phyloP scores from a whole-genome alignment of 1,140 invertebrate species.

The Caenorhabditis remanei region DNA sequence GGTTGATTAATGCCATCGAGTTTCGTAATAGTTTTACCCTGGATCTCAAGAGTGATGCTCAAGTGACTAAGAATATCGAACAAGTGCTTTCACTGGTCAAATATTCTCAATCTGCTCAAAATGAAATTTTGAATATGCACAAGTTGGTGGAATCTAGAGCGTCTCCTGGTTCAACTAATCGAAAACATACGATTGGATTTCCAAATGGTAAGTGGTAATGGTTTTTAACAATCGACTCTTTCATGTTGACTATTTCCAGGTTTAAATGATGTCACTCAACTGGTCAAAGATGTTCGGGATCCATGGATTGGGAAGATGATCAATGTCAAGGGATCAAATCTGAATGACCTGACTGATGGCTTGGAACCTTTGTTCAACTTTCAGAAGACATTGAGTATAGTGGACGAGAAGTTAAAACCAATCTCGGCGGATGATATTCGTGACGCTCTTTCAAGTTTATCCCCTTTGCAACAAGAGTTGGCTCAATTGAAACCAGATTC shows the following conservation, averaged over 20 bases:
- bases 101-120: neutral
- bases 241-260: neutral
- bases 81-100: no score
- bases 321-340: neutral
- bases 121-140: neutral
- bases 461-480: neutral
- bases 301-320: neutral
- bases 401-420: neutral
- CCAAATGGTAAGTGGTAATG: neutral
- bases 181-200: neutral
- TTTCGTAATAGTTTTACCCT: no score
- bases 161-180: neutral
- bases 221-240: no score
- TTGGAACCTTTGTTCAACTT: neutral
- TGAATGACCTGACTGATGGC: neutral
- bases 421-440: neutral
- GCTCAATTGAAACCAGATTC: neutral
- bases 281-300: neutral
- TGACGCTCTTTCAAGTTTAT: neutral
- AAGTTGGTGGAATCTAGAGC: neutral
- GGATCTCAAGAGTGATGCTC: no score
- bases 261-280: neutral
- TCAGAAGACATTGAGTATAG: neutral
- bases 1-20: no score
- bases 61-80: neutral